Percentiles rank a stretch among this genome's conserved stretches.
phyloP scores from a whole-genome alignment of 2,113 vertebrate species.

The Chinchilla lanigera region DNA sequence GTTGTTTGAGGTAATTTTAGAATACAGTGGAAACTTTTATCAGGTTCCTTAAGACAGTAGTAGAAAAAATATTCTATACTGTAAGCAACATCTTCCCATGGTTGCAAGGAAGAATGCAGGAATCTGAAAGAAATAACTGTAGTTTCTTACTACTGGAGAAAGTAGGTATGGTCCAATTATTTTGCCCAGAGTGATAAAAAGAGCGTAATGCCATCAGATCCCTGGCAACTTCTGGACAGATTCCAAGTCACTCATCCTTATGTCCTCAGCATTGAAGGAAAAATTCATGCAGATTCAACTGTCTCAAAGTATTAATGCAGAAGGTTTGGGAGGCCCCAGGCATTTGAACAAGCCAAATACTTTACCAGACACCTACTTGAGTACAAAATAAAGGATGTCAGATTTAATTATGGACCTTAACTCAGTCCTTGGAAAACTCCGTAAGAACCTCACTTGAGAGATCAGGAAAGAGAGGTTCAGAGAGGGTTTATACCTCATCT shows the following conservation, averaged over 20 bases:
- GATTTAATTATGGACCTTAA: background rate
- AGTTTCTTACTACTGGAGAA: background rate
- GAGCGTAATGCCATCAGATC: background rate
- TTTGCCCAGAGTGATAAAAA: background rate
- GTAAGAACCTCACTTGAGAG: background rate
- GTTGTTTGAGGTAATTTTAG: background rate
- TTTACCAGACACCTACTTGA: background rate
- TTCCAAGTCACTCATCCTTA: rapidly evolving
- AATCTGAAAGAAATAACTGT: background rate
- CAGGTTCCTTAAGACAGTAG: background rate
- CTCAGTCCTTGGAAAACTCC: background rate
- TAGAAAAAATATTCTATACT: conserved; percentile 36
- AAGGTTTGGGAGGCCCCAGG: background rate
- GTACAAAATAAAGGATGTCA: background rate
- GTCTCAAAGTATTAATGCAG: background rate
- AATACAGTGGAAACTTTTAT: background rate
- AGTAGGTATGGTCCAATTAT: too few species aligned
- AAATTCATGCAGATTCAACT: background rate
- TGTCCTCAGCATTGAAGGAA: background rate
- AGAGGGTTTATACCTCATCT: rapidly evolving
- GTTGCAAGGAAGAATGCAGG: background rate
- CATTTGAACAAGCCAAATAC: background rate
- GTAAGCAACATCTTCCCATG: background rate
- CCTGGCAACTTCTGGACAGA: background rate
- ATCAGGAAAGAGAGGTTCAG: background rate